Evolutionary conservation across 2,888 invertebrate genomes (phyloP), one percentile per base, ranked within the genome.

Genomic region (Elegia similella): DNA sequence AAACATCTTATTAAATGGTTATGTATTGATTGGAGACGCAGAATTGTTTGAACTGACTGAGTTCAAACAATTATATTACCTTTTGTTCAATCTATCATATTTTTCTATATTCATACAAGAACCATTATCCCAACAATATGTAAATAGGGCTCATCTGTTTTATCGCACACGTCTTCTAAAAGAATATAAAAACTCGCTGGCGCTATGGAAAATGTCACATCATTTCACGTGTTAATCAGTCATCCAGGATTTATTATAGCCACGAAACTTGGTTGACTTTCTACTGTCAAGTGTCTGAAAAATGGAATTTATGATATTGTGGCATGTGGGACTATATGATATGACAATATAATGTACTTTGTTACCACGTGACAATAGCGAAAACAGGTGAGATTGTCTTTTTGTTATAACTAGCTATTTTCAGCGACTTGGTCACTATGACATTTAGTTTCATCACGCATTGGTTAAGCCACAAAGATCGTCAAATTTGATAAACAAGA

Each of bases 121-220:
- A 50, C 34, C 12, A 16, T 34, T 50, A 34, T 50, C 15, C 50
- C 38, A 50, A 48, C 32, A 32, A 48, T 10, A 48, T 32, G 32
- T 47, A 47, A 47, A 47, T 23, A 29, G 5, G 48, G 48, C 48
- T 48, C 48, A 48, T 48, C 48, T 48, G 48, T 48, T 48, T 48
- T 48, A 48, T 50, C 50, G 32, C 16, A 17, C 30, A 30, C 34
- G 17, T 50, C 34, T 34, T 34, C 16, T 34, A 7, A 50, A 32
- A 32, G 34, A 34, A 50, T 38, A 50, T 48, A 34, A 50, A 52
- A 44, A 52, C 12, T 48, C 42, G 16, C 32, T 13, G 47, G 43
- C 30, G 43, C 43, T 23, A 50, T 42, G 23, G 43, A 59, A 59
- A 59, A 56, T 55, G 59, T 59, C 59, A 59, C 50, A 48, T 54